Evolutionary conservation across 2,797 vertebrate species (phyloP).

Genomic region (Valencia hispanica): DNA sequence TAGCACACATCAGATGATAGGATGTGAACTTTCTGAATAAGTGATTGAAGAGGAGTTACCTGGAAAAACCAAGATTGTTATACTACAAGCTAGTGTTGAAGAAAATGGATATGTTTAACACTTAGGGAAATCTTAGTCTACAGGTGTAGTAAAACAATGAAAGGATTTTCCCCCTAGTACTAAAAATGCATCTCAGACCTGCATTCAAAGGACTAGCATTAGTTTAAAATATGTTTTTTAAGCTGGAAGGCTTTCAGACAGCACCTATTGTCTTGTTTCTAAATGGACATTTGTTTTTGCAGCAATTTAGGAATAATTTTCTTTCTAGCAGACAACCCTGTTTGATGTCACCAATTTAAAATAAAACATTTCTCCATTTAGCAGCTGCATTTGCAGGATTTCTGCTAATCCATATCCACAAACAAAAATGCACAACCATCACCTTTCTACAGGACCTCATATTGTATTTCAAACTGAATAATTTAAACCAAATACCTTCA

Average conservation of each 20-base stretch:
- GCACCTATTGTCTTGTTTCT: background rate
- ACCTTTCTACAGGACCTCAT: background rate
- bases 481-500: background rate
- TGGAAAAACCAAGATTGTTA: constrained; percentile 1
- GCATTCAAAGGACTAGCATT: too few species aligned
- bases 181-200: too few species aligned
- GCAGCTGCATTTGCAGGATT: background rate
- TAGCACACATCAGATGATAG: constrained; percentile 16
- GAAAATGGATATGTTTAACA: background rate
- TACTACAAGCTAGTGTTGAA: background rate
- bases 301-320: too few species aligned
- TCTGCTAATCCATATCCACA: too few species aligned
- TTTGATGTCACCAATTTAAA: too few species aligned
- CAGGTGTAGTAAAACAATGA: background rate
- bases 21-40: background rate
- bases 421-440: too few species aligned
- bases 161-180: too few species aligned
- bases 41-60: constrained; percentile 3
- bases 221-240: background rate
- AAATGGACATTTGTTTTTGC: too few species aligned
- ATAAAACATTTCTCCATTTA: too few species aligned
- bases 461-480: background rate
- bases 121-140: background rate
- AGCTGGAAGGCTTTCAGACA: background rate
- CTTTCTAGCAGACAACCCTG: too few species aligned